A percentile compares a stretch with the other conserved stretches of the same genome.
Evolutionary conservation across 2,797 vertebrate genomes (phyloP).

Genomic region (Acipenser oxyrinchus): DNA sequence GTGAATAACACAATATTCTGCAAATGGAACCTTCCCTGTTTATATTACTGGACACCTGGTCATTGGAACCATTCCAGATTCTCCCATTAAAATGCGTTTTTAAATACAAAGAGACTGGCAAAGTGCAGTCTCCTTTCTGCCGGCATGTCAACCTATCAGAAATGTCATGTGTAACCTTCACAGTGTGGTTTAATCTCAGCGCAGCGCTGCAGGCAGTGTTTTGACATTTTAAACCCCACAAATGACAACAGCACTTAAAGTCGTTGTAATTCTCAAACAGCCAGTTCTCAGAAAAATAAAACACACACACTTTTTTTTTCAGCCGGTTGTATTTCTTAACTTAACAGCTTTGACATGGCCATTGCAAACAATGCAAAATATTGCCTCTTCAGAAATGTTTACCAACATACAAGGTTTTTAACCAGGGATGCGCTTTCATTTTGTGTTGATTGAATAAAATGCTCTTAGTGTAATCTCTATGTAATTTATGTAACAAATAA

Average conservation of each 20-base stretch:
- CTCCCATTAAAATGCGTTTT: conserved; percentile 21
- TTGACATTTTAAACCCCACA: conserved; percentile 58
- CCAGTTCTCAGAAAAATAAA: conserved; percentile 37
- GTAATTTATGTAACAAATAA: too few species aligned
- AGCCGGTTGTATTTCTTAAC: conserved; percentile 3
- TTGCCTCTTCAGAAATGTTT: not conserved
- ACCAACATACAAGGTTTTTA: not conserved
- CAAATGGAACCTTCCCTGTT: not conserved
- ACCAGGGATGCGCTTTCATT: not conserved
- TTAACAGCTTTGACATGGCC: conserved; percentile 3
- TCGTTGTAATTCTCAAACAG: conserved; percentile 14
- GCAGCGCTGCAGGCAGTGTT: conserved; percentile 35
- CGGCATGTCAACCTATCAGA: conserved; percentile 43
- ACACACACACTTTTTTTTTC: not conserved
- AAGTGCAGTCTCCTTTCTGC: conserved; percentile 39
- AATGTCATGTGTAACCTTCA: conserved; percentile 52
- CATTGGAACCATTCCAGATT: conserved; percentile 27
- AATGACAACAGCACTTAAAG: conserved; percentile 51
- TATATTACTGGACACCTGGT: conserved; percentile 18
- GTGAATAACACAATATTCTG: conserved; percentile 24
- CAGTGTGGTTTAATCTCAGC: conserved; percentile 49
- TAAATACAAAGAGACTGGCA: conserved; percentile 32
- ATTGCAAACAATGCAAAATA: not conserved
- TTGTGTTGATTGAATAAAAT: not conserved
- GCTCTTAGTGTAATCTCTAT: not conserved